These are phyloP conservation scores for Calycopis cecrops DNA, from an alignment of 1,140 invertebrate genomes.

Conservation along the genomic window DNA sequence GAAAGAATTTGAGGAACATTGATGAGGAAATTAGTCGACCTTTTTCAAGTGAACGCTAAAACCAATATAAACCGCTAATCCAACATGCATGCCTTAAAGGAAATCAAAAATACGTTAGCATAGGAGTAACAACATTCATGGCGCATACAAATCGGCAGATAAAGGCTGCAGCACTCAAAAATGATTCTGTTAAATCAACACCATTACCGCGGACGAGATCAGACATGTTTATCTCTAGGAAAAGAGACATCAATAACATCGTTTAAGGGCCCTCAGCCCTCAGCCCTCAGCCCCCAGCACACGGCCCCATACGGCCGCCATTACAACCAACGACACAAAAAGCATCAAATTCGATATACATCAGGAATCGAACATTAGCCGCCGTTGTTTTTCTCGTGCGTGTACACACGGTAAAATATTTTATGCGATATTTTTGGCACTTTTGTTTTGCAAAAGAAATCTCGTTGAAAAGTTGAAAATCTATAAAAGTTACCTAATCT, in stretches of 20 bases:
- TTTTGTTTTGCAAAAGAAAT: no score
- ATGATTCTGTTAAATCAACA: conserved; percentile 42
- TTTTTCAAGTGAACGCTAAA: no score
- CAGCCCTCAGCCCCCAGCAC: no score
- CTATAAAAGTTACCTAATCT: no score
- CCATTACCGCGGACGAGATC: conserved; percentile 42
- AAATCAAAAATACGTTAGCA: no score
- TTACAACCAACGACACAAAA: conserved; percentile 41
- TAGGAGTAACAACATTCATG: no score
- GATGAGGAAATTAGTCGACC: no score
- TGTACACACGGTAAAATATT: conserved; percentile 29
- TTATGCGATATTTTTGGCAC: background rate
- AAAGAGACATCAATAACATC: conserved; percentile 62
- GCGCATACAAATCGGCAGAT: conserved; percentile 12
- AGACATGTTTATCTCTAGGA: conserved; percentile 53
- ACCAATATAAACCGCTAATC: no score
- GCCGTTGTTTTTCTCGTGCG: conserved; percentile 28
- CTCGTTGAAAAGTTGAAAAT: no score
- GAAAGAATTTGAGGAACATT: no score
- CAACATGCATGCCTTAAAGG: no score
- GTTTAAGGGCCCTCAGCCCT: conserved; percentile 30
- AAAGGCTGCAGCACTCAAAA: conserved; percentile 15
- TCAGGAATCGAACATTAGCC: conserved; percentile 66
- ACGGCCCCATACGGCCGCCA: conserved; percentile 27
- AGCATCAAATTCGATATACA: conserved; percentile 62